A percentile compares a stretch with the other conserved stretches of the same genome.
These are phyloP conservation scores for Leptatherina wallacei DNA, from an alignment of 2,797 vertebrate species.

Conservation along the genomic window DNA sequence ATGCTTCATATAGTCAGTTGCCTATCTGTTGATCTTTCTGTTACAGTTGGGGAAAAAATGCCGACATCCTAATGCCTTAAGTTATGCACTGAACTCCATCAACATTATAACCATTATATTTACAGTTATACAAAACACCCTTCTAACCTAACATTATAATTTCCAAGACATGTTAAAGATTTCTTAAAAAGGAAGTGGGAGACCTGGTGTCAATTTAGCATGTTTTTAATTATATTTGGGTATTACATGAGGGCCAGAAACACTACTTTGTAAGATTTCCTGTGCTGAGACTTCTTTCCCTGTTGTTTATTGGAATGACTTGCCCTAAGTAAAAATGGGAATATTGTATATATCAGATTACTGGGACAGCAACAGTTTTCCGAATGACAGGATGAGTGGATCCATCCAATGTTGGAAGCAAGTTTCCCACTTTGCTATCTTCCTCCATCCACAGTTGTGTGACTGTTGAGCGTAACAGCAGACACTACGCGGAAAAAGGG, in stretches of 20 bases:
- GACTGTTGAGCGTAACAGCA: constrained; percentile 44
- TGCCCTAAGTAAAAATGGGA: not conserved
- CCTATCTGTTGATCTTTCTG: not conserved
- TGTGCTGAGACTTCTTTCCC: not conserved
- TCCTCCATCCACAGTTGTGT: constrained; percentile 35
- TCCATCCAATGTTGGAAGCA: constrained; percentile 19
- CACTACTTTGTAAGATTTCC: not conserved
- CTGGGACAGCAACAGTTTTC: constrained; percentile 12
- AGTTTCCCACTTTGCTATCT: constrained; percentile 33
- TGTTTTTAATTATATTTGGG: not conserved
- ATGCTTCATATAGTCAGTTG: not conserved
- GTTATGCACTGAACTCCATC: not conserved
- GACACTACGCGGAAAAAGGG: constrained; percentile 41
- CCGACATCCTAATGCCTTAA: not conserved
- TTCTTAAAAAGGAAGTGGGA: not conserved
- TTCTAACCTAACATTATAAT: not conserved
- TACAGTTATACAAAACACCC: not conserved
- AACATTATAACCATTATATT: not conserved
- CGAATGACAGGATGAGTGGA: not conserved
- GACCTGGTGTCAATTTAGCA: not conserved
- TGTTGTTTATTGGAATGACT: not conserved
- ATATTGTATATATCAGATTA: not conserved
- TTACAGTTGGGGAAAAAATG: not conserved
- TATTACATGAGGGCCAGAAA: not conserved
- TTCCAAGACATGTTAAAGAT: not conserved